Conservation (phyloP, 2,888 invertebrate genomes). For the Macrophya alboannulata region DNA sequence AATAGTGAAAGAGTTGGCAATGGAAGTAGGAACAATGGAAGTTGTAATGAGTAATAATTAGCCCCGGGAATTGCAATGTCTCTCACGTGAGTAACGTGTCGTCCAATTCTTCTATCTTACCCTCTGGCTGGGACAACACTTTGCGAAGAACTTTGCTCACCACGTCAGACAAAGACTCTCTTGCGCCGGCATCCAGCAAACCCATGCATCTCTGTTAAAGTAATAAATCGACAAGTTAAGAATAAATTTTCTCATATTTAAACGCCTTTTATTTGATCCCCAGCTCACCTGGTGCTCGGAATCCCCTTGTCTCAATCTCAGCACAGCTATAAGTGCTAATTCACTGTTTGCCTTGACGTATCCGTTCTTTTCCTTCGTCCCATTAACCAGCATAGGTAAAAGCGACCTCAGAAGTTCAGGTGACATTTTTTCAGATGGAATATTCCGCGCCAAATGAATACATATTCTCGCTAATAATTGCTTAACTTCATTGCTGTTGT, state of each 20-base stretch:
- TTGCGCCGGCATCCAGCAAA: slow-evolving; percentile 92
- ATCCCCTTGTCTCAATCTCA: slow-evolving; percentile 90
- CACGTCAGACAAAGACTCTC: slow-evolving; percentile 94
- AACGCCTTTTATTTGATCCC: neutral
- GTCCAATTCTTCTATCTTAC: slow-evolving; percentile 95
- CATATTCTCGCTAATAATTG: slow-evolving; percentile 93
- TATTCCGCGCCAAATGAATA: slow-evolving; percentile 87
- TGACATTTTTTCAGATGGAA: slow-evolving; percentile 83
- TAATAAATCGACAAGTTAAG: slow-evolving; percentile 20
- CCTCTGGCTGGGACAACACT: slow-evolving; percentile 88
- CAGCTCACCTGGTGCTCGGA: slow-evolving; percentile 85
- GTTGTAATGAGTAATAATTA: slow-evolving; percentile 62
- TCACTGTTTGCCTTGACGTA: slow-evolving; percentile 97
- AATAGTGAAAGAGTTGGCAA: slow-evolving; percentile 57
- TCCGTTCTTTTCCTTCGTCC: slow-evolving; percentile 98
- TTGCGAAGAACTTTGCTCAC: slow-evolving; percentile 94
- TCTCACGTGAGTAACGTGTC: slow-evolving; percentile 93
- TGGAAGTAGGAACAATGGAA: slow-evolving; percentile 61
- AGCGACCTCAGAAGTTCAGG: slow-evolving; percentile 89
- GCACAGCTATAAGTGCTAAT: slow-evolving; percentile 92
- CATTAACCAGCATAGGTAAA: slow-evolving; percentile 97
- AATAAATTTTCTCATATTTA: slow-evolving; percentile 35
- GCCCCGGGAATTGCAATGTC: slow-evolving; percentile 69
- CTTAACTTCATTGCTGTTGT: slow-evolving; percentile 96
- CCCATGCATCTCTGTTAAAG: slow-evolving; percentile 86